phyloP scores from a whole-genome alignment of 2,888 invertebrate species.

The Gastracanthus pulcherrimus region DNA sequence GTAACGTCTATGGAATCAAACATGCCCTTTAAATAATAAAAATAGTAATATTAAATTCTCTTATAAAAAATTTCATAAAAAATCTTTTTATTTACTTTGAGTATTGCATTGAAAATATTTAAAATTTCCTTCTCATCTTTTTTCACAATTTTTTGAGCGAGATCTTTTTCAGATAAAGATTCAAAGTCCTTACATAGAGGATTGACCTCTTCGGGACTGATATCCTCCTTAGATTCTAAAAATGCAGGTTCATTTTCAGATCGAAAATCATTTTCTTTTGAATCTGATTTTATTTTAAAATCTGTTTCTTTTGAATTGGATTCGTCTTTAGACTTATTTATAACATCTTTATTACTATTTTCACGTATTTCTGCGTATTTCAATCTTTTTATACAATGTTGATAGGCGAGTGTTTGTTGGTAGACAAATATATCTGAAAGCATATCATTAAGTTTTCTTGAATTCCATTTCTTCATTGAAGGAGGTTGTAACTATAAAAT shows the following conservation, averaged over 20 bases:
- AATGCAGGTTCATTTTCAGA: background rate
- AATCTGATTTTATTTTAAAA: background rate
- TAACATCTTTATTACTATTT: background rate
- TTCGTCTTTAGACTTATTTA: background rate
- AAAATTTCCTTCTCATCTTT: background rate
- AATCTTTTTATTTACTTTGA: background rate
- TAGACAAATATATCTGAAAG: background rate
- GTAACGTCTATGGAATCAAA: conserved; percentile 18
- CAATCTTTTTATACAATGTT: background rate
- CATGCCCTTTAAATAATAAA: conserved; percentile 4
- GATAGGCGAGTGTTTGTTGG: background rate
- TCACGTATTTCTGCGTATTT: background rate
- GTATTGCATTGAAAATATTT: background rate
- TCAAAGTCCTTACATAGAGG: background rate
- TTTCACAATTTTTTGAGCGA: background rate
- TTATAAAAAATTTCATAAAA: background rate
- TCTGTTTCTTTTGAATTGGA: background rate
- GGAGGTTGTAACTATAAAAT: conserved; percentile 34
- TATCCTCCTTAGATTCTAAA: conserved; percentile 1
- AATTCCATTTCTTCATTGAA: conserved; percentile 27
- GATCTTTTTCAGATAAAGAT: background rate
- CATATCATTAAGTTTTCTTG: conserved; percentile 7
- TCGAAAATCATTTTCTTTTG: no score
- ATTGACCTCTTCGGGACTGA: background rate
- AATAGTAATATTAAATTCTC: no score